Conservation (phyloP, 2,888 invertebrate species). For the Erebia epiphron region DNA sequence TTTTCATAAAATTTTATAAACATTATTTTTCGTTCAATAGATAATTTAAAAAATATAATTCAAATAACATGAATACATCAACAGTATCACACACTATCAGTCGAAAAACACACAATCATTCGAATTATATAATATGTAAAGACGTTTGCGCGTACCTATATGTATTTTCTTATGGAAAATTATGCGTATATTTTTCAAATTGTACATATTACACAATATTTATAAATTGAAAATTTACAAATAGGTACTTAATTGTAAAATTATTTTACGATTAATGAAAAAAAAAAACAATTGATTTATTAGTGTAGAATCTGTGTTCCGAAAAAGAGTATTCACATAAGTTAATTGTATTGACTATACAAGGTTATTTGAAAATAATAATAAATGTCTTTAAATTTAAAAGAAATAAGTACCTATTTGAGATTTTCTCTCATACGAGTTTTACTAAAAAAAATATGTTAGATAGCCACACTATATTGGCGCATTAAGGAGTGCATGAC, state of each 20-base stretch:
- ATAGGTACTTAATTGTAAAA: not conserved
- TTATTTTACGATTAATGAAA: not conserved
- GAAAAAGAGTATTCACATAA: not conserved
- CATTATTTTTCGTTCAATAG: not conserved
- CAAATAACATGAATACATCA: not conserved
- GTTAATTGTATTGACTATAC: not conserved
- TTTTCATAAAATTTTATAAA: not conserved
- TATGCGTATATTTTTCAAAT: not conserved
- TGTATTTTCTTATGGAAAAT: slow-evolving; percentile 1
- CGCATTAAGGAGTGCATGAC: too few relatives aligned
- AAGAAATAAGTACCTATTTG: not conserved
- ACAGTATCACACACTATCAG: not conserved
- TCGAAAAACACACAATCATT: not conserved
- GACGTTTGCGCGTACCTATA: not conserved
- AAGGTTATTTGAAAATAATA: too few relatives aligned
- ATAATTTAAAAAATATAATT: not conserved
- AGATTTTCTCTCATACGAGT: not conserved
- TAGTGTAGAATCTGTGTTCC: not conserved
- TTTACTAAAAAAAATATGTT: too few relatives aligned
- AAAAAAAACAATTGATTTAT: not conserved
- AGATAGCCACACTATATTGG: too few relatives aligned
- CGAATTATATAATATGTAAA: not conserved
- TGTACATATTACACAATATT: not conserved
- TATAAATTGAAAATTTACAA: not conserved
- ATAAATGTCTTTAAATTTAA: too few relatives aligned